A percentile compares a stretch with the other conserved stretches of the same genome.
Evolutionary conservation across 2,113 vertebrate species (phyloP).

Genomic region (Neopipo cinnamomea): DNA sequence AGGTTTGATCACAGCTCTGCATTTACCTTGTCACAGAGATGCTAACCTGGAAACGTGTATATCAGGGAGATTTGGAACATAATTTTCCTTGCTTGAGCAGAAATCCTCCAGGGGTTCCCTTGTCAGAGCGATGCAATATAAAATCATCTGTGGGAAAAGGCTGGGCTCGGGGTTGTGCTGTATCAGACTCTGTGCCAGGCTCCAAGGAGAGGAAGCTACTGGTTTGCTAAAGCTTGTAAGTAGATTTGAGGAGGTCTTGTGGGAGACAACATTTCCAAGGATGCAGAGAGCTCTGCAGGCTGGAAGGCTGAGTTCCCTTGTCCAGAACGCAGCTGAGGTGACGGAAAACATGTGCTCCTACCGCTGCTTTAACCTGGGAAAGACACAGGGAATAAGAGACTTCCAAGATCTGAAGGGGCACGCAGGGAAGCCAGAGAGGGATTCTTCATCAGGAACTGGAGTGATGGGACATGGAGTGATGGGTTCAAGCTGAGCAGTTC

Average conservation of each 20-base stretch:
- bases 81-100: conserved; percentile 45
- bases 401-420: neutral
- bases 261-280: neutral
- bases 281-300: neutral
- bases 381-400: neutral
- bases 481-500: neutral
- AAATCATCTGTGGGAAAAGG: conserved; percentile 38
- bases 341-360: neutral
- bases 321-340: neutral
- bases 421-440: neutral
- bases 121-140: conserved; percentile 56
- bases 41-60: conserved; percentile 27
- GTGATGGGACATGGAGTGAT: neutral
- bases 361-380: neutral
- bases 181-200: neutral
- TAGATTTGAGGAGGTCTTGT: neutral
- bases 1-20: conserved; percentile 29
- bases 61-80: conserved; percentile 46
- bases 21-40: neutral
- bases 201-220: neutral
- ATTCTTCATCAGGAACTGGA: neutral
- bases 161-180: neutral
- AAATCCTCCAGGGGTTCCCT: conserved; percentile 46
- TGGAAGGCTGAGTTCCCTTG: neutral
- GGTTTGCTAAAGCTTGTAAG: neutral